These are phyloP conservation scores for Triplophysa dalaica DNA, from an alignment of 2,113 vertebrate species.

Conservation along the genomic window DNA sequence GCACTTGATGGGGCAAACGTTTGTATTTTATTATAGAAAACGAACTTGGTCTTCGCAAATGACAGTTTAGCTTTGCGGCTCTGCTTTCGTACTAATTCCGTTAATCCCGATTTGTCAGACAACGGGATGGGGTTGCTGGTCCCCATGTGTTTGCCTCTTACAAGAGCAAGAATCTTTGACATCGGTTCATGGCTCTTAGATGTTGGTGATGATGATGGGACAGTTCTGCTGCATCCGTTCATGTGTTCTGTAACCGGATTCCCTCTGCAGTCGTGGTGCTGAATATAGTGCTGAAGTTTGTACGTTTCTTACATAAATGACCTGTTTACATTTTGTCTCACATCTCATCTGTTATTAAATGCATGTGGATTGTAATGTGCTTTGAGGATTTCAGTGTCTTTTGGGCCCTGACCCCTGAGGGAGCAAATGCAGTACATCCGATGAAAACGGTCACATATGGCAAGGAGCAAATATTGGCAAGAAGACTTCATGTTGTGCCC, in stretches of 20 bases:
- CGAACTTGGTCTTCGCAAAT: slow-evolving; percentile 39
- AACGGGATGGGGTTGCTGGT: slow-evolving; percentile 55
- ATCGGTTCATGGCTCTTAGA: not conserved
- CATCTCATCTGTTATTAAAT: not conserved
- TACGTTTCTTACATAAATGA: not conserved
- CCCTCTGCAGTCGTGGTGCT: slow-evolving; percentile 34
- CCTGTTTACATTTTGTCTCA: not conserved
- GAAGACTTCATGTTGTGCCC: not conserved
- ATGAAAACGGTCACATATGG: not conserved
- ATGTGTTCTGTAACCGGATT: not conserved
- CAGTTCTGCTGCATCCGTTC: slow-evolving; percentile 26
- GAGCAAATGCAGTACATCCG: not conserved
- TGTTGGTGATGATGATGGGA: slow-evolving; percentile 13
- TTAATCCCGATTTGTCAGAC: slow-evolving; percentile 73
- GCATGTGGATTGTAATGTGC: not conserved
- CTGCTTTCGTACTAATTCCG: slow-evolving; percentile 49
- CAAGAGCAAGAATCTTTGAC: slow-evolving; percentile 12
- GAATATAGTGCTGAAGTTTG: slow-evolving; percentile 33
- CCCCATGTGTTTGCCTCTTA: not conserved
- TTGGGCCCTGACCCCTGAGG: not conserved
- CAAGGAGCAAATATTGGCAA: not conserved
- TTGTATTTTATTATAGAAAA: not conserved
- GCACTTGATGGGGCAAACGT: not conserved
- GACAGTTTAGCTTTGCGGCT: slow-evolving; percentile 36
- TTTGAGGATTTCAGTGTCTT: not conserved